Evolutionary conservation across 2,888 invertebrate genomes (phyloP).

Genomic region (Galerucella pusilla): DNA sequence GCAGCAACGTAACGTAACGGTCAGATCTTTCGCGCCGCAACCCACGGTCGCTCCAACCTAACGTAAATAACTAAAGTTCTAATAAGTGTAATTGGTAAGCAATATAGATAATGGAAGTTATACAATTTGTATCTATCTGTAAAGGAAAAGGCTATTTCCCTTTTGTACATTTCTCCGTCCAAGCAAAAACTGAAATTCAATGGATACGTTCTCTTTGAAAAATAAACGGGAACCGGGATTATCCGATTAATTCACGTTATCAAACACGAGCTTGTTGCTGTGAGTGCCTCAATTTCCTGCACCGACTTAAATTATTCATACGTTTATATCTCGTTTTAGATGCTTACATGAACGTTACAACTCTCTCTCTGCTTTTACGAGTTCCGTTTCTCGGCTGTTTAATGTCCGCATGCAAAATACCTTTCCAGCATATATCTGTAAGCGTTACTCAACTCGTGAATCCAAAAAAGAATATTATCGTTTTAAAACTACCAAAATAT

Average conservation of each 20-base stretch:
- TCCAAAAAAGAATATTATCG: constrained; percentile 19
- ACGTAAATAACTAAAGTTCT: too few species aligned
- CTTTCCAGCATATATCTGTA: constrained; percentile 18
- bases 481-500: background rate
- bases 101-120: background rate
- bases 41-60: too few species aligned
- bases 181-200: constrained; percentile 6
- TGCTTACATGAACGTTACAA: constrained; percentile 55
- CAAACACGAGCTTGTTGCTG: constrained; percentile 50
- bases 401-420: constrained; percentile 32
- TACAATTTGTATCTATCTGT: background rate
- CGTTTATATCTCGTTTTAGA: constrained; percentile 56
- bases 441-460: constrained; percentile 23
- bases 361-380: constrained; percentile 44
- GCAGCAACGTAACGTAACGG: too few species aligned
- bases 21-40: too few species aligned
- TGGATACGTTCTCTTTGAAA: constrained; percentile 27
- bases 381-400: constrained; percentile 26
- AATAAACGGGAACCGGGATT: constrained; percentile 49
- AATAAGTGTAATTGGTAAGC: background rate
- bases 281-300: constrained; percentile 51
- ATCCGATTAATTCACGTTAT: constrained; percentile 53
- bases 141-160: background rate
- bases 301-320: constrained; percentile 60
- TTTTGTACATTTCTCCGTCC: background rate